These are phyloP conservation scores for Strigamia maritima DNA, from an alignment of 2,888 invertebrate species.

Conservation along the genomic window DNA sequence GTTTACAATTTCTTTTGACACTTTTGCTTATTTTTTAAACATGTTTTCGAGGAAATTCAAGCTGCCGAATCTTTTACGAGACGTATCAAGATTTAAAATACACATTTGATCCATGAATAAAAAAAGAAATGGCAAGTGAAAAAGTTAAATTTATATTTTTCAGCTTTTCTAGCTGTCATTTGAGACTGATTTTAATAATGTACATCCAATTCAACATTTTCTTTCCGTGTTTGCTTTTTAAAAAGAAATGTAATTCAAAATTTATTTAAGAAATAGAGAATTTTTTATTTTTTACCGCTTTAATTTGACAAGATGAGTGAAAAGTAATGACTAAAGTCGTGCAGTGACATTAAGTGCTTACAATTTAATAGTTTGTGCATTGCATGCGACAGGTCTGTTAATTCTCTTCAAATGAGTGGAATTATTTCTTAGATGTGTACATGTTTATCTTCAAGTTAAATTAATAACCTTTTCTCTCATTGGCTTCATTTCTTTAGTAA, in stretches of 20 bases:
- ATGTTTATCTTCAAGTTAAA: slow-evolving; percentile 17
- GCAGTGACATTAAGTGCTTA: background rate
- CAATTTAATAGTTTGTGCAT: slow-evolving; percentile 3
- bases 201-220: background rate
- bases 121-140: background rate
- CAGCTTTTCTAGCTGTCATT: too few relatives aligned
- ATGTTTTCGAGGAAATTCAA: background rate
- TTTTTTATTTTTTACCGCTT: background rate
- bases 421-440: slow-evolving; percentile 12
- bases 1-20: too few relatives aligned
- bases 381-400: slow-evolving; percentile 17
- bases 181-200: background rate
- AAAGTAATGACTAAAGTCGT: slow-evolving; percentile 1
- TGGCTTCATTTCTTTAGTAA: background rate
- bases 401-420: background rate
- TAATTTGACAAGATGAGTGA: background rate
- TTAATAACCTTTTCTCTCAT: background rate
- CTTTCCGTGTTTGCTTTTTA: background rate
- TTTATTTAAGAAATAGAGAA: background rate
- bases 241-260: background rate
- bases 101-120: background rate
- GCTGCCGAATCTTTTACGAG: background rate
- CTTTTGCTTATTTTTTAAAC: too few relatives aligned
- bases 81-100: background rate
- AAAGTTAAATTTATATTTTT: background rate